phyloP scores from a whole-genome alignment of 1,140 invertebrate species.

The Limonius californicus region DNA sequence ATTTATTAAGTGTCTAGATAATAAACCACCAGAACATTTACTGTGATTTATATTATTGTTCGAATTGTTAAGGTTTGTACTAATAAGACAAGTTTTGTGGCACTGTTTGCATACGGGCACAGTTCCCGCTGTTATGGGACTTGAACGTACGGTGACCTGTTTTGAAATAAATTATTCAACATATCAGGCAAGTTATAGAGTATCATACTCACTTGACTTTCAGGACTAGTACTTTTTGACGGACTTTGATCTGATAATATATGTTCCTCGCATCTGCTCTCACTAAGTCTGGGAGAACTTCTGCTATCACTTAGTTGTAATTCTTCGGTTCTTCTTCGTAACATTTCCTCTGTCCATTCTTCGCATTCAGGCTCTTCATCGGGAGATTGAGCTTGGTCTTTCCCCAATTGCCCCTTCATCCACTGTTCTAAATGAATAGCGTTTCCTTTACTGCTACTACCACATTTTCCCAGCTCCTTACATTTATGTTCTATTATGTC shows the following conservation, averaged over 20 bases:
- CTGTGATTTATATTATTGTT: conserved; percentile 15
- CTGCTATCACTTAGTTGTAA: conserved; percentile 54
- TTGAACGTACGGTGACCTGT: conserved; percentile 65
- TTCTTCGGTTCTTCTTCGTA: conserved; percentile 62
- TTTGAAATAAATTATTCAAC: background rate
- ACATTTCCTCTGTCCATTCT: conserved; percentile 68
- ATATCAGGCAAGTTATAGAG: background rate
- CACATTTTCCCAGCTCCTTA: conserved; percentile 54
- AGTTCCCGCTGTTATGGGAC: conserved; percentile 60
- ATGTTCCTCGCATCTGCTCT: conserved; percentile 45
- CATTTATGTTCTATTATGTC: conserved; percentile 58
- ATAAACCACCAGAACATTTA: background rate
- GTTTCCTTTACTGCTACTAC: conserved; percentile 55
- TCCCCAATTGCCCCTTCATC: conserved; percentile 61
- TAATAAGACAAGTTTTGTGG: conserved; percentile 65
- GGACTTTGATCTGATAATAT: conserved; percentile 56
- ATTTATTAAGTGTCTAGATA: background rate
- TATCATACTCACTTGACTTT: conserved; percentile 59
- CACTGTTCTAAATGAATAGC: conserved; percentile 67
- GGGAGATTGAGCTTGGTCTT: conserved; percentile 44
- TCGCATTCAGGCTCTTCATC: conserved; percentile 52
- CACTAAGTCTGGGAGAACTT: conserved; percentile 38
- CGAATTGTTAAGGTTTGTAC: conserved; percentile 20
- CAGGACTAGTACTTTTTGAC: conserved; percentile 66
- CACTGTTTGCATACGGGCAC: conserved; percentile 65